phyloP scores from a whole-genome alignment of 2,797 vertebrate species.

The Coluber constrictor region DNA sequence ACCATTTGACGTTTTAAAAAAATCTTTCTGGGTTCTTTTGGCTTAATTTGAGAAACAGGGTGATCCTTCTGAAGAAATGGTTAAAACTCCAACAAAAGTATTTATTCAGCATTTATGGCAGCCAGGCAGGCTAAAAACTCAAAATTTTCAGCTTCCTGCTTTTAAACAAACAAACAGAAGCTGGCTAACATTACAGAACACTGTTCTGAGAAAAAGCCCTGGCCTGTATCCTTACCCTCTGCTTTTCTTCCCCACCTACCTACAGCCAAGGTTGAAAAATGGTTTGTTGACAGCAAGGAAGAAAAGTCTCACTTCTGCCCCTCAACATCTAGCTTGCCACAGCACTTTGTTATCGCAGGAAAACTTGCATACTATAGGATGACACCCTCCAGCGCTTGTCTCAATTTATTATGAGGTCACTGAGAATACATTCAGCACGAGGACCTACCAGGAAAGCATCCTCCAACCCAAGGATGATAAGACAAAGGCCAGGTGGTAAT shows the following conservation, averaged over 20 bases:
- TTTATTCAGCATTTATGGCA: conserved; percentile 3
- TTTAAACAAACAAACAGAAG: neutral
- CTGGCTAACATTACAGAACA: neutral
- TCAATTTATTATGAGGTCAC: neutral
- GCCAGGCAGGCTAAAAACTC: neutral
- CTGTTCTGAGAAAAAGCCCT: neutral
- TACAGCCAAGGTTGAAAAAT: neutral
- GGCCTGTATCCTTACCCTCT: neutral
- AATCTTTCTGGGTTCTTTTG: conserved; percentile 13
- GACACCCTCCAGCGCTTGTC: neutral
- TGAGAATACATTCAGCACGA: neutral
- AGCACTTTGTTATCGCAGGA: neutral
- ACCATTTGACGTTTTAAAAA: neutral
- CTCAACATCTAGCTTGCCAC: neutral
- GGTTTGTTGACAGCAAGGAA: neutral
- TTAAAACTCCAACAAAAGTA: neutral
- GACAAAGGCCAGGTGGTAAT: neutral
- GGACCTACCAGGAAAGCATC: neutral
- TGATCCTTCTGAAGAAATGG: neutral
- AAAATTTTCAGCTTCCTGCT: neutral
- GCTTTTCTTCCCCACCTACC: no score
- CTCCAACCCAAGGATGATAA: neutral
- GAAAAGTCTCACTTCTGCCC: neutral
- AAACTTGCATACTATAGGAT: neutral
- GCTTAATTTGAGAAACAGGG: conserved; percentile 9